phyloP scores from a whole-genome alignment of 2,113 vertebrate genomes.

The Planiliza haematocheilus region DNA sequence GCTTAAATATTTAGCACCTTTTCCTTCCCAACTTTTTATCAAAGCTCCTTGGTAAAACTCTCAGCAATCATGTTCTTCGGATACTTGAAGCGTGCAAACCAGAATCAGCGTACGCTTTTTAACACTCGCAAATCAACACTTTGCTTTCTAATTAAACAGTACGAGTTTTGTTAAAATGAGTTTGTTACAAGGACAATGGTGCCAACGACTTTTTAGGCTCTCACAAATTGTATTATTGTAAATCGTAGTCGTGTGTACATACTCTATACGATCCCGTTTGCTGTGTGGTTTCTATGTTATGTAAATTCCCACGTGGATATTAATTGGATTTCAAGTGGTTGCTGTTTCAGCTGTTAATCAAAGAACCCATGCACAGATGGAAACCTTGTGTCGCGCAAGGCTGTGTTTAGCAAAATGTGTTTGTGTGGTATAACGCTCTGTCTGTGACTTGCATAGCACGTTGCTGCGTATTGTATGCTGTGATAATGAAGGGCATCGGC shows the following conservation, averaged over 20 bases:
- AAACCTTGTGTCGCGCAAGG: slow-evolving; percentile 46
- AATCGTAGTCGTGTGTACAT: slow-evolving; percentile 83
- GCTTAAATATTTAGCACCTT: slow-evolving; percentile 31
- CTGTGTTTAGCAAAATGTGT: slow-evolving; percentile 51
- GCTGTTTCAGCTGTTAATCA: slow-evolving; percentile 55
- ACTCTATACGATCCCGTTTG: slow-evolving; percentile 72
- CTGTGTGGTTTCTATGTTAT: slow-evolving; percentile 71
- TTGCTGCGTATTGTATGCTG: slow-evolving; percentile 57
- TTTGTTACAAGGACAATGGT: slow-evolving; percentile 66
- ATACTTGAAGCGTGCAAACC: slow-evolving; percentile 65
- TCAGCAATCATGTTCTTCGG: slow-evolving; percentile 32
- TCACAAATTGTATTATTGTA: slow-evolving; percentile 80
- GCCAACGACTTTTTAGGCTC: slow-evolving; percentile 65
- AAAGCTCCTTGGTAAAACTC: slow-evolving; percentile 36
- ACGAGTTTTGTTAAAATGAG: slow-evolving; percentile 73
- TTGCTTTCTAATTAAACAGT: slow-evolving; percentile 55
- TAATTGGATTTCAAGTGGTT: slow-evolving; percentile 54
- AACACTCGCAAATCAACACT: slow-evolving; percentile 44
- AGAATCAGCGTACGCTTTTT: slow-evolving; percentile 48
- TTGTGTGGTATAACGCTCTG: slow-evolving; percentile 48
- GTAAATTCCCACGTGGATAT: slow-evolving; percentile 61
- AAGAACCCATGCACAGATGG: slow-evolving; percentile 48
- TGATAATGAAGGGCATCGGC: slow-evolving; percentile 66
- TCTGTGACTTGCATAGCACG: slow-evolving; percentile 65
- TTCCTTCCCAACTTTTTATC: slow-evolving; percentile 28